Percentiles rank a stretch among this genome's conserved stretches.
Evolutionary conservation across 2,888 invertebrate genomes (phyloP).

Genomic region (Empis livida): DNA sequence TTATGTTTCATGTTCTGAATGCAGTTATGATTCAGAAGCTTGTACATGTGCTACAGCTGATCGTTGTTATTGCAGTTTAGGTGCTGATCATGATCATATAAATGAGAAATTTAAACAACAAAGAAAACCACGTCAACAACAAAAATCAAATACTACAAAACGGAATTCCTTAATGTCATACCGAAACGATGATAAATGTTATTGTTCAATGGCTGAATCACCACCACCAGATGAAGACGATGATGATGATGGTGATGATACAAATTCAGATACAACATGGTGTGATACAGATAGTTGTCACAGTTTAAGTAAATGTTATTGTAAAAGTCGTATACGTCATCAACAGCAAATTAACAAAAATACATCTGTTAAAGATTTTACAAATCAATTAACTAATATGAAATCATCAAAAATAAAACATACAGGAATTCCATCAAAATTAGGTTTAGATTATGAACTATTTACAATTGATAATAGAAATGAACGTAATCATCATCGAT

Average conservation of each 20-base stretch:
- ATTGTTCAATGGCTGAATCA: conserved; percentile 39
- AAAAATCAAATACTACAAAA: conserved; percentile 15
- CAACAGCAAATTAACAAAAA: too few species aligned
- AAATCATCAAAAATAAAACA: conserved; percentile 9
- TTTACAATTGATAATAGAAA: conserved; percentile 37
- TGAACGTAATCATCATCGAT: conserved; percentile 1
- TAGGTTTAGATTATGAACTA: conserved; percentile 65
- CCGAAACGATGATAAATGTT: conserved; percentile 45
- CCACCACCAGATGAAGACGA: conserved; percentile 21
- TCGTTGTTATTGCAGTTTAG: conserved; percentile 74
- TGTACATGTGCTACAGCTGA: conserved; percentile 64
- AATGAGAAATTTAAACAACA: conserved; percentile 14
- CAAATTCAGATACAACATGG: conserved; percentile 37
- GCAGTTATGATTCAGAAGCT: conserved; percentile 72
- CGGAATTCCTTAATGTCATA: conserved; percentile 26
- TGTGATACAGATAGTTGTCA: conserved; percentile 79
- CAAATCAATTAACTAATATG: conserved; percentile 6
- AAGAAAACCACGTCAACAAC: conserved; percentile 11
- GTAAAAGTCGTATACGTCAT: conserved; percentile 31
- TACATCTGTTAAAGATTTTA: neutral
- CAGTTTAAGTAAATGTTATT: conserved; percentile 80
- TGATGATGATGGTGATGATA: conserved; percentile 31
- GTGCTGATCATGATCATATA: conserved; percentile 39
- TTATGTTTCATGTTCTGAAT: conserved; percentile 80
- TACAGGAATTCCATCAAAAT: conserved; percentile 42